Percentiles rank a stretch among this genome's conserved stretches.
These are phyloP conservation scores for Theretra japonica DNA, from an alignment of 2,888 invertebrate species.

Conservation along the genomic window DNA sequence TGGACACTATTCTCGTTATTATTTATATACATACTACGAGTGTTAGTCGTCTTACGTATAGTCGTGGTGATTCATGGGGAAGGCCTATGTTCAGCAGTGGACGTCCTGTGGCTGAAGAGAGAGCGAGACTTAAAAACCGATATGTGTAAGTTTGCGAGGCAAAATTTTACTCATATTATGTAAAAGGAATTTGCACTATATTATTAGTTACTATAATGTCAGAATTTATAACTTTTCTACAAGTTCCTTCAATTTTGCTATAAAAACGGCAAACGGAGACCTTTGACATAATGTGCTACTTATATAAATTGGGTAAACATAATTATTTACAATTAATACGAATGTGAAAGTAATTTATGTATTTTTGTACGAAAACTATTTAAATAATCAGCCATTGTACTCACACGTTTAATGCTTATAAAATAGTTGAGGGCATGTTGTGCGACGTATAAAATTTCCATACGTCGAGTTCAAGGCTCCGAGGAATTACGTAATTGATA, in stretches of 20 bases:
- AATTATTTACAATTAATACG: background rate
- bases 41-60: no score
- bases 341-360: background rate
- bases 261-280: no score
- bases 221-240: background rate
- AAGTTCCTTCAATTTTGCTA: background rate
- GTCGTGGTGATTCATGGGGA: no score
- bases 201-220: background rate
- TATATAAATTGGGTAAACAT: background rate
- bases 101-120: no score
- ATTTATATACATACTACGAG: no score
- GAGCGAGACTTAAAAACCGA: no score
- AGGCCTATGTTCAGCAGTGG: no score
- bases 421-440: constrained; percentile 43
- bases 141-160: no score
- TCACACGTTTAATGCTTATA: constrained; percentile 25
- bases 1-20: no score
- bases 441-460: constrained; percentile 59
- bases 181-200: no score
- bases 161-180: no score
- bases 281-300: background rate
- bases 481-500: constrained; percentile 40
- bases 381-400: background rate
- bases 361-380: background rate
- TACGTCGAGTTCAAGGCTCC: constrained; percentile 66